Conservation (phyloP, 2,888 invertebrate genomes). For the Dugesia japonica region DNA sequence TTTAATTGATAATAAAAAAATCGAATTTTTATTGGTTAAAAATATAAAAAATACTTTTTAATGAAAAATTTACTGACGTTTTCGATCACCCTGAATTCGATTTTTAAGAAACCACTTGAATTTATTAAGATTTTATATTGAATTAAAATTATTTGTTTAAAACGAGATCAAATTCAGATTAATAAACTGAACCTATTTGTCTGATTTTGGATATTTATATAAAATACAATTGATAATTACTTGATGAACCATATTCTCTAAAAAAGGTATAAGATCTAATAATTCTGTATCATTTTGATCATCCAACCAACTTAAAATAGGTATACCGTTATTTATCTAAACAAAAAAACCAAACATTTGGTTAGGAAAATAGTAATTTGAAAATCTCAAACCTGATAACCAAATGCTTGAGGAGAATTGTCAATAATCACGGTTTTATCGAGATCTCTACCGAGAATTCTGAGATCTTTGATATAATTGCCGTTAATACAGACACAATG, state of each 20-base stretch:
- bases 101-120: no score
- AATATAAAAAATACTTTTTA: no score
- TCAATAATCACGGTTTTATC: constrained; percentile 71
- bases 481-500: constrained; percentile 86
- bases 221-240: no score
- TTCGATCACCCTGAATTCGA: no score
- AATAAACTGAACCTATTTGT: no score
- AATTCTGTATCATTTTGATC: constrained; percentile 74
- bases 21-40: no score
- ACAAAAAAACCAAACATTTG: constrained; percentile 39
- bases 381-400: constrained; percentile 57
- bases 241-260: constrained; percentile 55
- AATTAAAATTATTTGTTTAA: no score
- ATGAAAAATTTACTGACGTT: no score
- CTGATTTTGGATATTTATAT: no score
- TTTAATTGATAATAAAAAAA: no score
- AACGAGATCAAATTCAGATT: no score
- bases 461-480: constrained; percentile 84
- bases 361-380: neutral
- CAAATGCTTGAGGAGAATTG: constrained; percentile 79
- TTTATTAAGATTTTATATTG: no score
- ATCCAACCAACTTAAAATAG: constrained; percentile 89
- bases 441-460: constrained; percentile 74
- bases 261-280: constrained; percentile 73
- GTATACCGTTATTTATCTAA: constrained; percentile 80